Conservation (phyloP, 2,113 vertebrate species). For the Naja naja region DNA sequence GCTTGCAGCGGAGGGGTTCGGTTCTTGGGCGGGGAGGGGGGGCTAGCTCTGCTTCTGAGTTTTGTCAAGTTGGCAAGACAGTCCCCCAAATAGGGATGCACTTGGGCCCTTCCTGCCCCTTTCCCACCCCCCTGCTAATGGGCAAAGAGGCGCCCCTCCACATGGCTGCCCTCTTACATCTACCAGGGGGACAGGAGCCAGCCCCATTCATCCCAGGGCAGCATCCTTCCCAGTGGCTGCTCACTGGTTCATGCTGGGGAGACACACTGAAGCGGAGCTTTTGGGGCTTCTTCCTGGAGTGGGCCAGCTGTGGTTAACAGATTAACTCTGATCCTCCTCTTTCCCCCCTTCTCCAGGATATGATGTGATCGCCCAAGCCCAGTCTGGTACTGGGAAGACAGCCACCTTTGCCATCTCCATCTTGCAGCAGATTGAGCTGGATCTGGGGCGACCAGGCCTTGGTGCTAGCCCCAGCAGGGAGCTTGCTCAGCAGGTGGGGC, state of each 20-base stretch:
- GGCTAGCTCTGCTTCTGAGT: too few species aligned
- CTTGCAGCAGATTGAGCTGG: constrained; percentile 77
- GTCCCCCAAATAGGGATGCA: fast-evolving
- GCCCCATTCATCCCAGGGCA: constrained; percentile 23
- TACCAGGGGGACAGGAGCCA: not conserved
- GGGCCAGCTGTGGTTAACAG: not conserved
- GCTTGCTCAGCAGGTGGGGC: constrained; percentile 77
- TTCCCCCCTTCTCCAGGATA: constrained; percentile 68
- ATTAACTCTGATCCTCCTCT: too few species aligned
- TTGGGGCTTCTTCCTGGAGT: fast-evolving
- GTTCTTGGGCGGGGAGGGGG: too few species aligned
- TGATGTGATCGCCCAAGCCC: constrained; percentile 84
- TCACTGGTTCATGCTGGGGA: constrained; percentile 31
- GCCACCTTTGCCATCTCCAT: constrained; percentile 83
- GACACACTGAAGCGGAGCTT: fast-evolving
- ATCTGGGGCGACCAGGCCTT: constrained; percentile 77
- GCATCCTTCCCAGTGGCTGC: not conserved
- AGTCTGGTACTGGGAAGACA: constrained; percentile 82
- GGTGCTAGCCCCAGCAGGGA: constrained; percentile 80
- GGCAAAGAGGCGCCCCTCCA: not conserved
- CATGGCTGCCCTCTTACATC: not conserved
- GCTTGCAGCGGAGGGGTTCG: too few species aligned
- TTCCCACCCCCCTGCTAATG: not conserved
- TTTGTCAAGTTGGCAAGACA: not conserved
- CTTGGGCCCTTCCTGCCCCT: too few species aligned